Evolutionary conservation across 2,113 vertebrate species (phyloP).

Genomic region (Chlamydotis undulata): DNA sequence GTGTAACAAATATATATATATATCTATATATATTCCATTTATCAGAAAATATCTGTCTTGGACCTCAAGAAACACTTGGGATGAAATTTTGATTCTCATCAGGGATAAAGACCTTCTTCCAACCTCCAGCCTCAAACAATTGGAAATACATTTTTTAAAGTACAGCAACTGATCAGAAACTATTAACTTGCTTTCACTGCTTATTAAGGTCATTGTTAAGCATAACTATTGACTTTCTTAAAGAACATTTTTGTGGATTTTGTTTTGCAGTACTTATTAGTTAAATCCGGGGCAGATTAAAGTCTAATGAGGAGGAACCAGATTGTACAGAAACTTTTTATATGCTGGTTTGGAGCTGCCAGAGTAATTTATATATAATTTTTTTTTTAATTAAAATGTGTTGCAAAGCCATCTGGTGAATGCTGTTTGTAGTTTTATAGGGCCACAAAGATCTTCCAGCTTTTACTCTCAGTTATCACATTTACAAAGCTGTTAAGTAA

Average conservation of each 20-base stretch:
- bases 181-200: not conserved
- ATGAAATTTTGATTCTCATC: not conserved
- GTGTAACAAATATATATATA: not conserved
- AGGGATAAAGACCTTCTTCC: not conserved
- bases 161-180: not conserved
- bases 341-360: not conserved
- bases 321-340: not conserved
- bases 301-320: not conserved
- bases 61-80: not conserved
- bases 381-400: constrained; percentile 20
- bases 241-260: not conserved
- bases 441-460: not conserved
- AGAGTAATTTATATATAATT: not conserved
- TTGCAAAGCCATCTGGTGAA: not conserved
- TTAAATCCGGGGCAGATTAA: not conserved
- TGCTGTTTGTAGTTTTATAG: not conserved
- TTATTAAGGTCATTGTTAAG: not conserved
- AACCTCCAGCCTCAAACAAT: not conserved
- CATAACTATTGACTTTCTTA: not conserved
- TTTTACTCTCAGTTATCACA: not conserved
- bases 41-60: not conserved
- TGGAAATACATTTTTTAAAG: not conserved
- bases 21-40: not conserved
- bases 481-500: not conserved
- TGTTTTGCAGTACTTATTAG: not conserved